These are phyloP conservation scores for Drosophila neonasuta DNA, from an alignment of 2,888 invertebrate species.

Conservation along the genomic window DNA sequence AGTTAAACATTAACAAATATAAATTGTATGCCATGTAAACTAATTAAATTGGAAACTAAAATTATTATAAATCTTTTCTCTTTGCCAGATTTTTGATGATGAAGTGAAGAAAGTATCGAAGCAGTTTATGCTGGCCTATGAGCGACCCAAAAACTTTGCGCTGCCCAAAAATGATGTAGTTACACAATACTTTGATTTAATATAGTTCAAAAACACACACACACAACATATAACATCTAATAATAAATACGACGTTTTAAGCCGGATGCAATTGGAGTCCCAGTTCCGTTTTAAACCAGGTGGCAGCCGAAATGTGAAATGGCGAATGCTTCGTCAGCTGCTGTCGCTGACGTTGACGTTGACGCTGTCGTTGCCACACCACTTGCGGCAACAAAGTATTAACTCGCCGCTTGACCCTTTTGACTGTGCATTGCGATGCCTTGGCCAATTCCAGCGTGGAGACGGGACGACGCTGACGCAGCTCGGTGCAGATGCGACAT, in stretches of 20 bases:
- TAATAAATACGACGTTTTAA: constrained; percentile 16
- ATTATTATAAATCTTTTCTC: not conserved
- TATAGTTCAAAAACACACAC: constrained; percentile 54
- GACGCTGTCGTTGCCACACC: constrained; percentile 25
- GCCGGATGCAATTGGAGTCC: constrained; percentile 32
- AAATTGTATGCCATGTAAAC: too few relatives aligned
- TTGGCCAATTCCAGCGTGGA: constrained; percentile 31
- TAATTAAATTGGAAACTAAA: too few relatives aligned
- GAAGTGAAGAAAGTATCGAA: constrained; percentile 90
- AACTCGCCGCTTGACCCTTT: constrained; percentile 7
- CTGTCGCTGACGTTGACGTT: constrained; percentile 19
- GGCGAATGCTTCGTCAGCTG: not conserved
- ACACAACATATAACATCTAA: not conserved
- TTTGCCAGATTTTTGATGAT: constrained; percentile 87
- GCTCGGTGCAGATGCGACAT: constrained; percentile 73
- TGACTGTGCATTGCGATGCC: constrained; percentile 9
- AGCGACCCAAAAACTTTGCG: constrained; percentile 86
- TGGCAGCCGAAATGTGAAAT: constrained; percentile 27
- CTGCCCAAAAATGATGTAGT: constrained; percentile 86
- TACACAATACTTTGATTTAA: constrained; percentile 86
- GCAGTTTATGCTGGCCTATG: constrained; percentile 89
- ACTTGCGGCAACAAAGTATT: constrained; percentile 17
- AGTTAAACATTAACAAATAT: too few relatives aligned
- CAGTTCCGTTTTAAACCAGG: constrained; percentile 51
- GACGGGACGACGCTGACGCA: constrained; percentile 36